Conservation (phyloP, 2,113 vertebrate species). For the Tetrao urogallus region DNA sequence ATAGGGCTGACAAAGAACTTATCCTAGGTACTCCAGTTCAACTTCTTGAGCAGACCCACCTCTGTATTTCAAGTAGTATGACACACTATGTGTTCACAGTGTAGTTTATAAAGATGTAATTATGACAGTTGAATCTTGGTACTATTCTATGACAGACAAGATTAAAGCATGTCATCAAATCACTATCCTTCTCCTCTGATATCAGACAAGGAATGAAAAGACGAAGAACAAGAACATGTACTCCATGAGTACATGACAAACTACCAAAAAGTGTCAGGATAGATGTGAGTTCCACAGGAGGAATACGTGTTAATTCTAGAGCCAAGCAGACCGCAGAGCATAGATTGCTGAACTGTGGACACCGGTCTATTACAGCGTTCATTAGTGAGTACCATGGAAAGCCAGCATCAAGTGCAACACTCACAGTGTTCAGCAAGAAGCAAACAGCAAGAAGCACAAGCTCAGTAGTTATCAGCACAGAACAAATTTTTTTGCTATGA, state of each 20-base stretch:
- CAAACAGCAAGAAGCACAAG: not conserved
- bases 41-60: not conserved
- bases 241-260: not conserved
- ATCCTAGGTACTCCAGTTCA: not conserved
- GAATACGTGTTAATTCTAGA: not conserved
- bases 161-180: not conserved
- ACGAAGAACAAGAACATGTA: not conserved
- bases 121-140: not conserved
- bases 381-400: not conserved
- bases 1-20: not conserved
- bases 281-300: not conserved
- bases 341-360: not conserved
- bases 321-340: not conserved
- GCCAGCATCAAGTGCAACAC: not conserved
- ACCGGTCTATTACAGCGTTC: not conserved
- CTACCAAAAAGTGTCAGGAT: not conserved
- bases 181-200: not conserved
- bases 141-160: not conserved
- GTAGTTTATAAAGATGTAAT: not conserved
- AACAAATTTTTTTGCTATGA: not conserved
- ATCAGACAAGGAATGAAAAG: not conserved
- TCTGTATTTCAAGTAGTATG: not conserved
- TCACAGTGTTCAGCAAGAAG: not conserved
- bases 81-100: not conserved
- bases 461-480: not conserved